Evolutionary conservation across 2,113 vertebrate genomes (phyloP), one percentile per base, ranked within the genome.

Genomic region (Chaetodon trifascialis): DNA sequence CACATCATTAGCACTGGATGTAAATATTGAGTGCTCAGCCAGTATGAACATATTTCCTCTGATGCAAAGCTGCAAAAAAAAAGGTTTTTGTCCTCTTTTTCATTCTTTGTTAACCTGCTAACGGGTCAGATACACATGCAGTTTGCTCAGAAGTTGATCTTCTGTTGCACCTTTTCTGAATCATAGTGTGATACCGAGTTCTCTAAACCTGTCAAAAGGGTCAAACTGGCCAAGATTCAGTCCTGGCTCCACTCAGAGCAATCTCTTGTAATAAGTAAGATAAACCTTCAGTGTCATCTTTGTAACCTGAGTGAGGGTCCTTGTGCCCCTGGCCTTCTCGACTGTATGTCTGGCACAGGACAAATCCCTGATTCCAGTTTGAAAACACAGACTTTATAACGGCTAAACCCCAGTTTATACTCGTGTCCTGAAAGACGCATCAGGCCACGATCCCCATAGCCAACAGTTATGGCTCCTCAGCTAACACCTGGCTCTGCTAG

Each of bases 401-500:
- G 62, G 19, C 52, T 11, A 34, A 79, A 64, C 19, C 19, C 23
- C 23, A 54, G 11, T 19, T 55, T 76, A 17, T 12, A 15, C 60
- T 66, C 11, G 8, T 73, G 63, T 80, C 79, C 38, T 56, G 52
- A 64, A 76, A 47, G 72, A 62, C 1, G 47, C 69, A 60, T 52
- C 73, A 21, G 70, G 47, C 76, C 62, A 1, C 38, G 44, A 16
- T 77, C 59, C 79, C 60, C 46, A 2, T 19, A 68, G 69, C 60
- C 66, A 6, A 62, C 73, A 59, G 30, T 51, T 49, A 10, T 4
- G 76, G 69, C 68, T 86, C 80, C 58, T 63, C 65, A 7, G 75
- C 73, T 79, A 71, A 89, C 92, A 91, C 92, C 86, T 91, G 89
- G 91, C 83, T 85, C 82, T 7, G 88, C 86, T 88, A 44, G 92